Evolutionary conservation across 1,140 invertebrate species (phyloP).

Genomic region (Cecropterus lyciades): DNA sequence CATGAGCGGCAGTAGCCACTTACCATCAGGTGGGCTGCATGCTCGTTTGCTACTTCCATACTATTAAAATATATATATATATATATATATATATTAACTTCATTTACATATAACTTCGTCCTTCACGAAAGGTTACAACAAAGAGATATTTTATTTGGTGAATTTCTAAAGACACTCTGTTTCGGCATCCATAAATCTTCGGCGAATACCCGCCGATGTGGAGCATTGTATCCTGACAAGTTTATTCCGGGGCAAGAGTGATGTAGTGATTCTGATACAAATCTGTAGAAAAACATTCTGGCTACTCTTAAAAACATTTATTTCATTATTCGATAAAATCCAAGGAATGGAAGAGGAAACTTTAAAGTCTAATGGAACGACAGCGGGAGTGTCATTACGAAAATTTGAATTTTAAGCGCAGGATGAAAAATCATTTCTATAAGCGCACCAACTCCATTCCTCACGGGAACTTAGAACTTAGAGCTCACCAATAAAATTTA

Average conservation of each 20-base stretch:
- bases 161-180: constrained; percentile 9
- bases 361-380: constrained; percentile 23
- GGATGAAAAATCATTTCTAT: constrained; percentile 41
- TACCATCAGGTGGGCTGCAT: no score
- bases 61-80: no score
- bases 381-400: constrained; percentile 21
- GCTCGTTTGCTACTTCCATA: no score
- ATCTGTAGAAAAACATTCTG: constrained; percentile 42
- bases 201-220: constrained; percentile 49
- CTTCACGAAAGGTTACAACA: not conserved
- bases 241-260: constrained; percentile 61
- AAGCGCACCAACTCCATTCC: constrained; percentile 51
- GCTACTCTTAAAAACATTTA: constrained; percentile 34
- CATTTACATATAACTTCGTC: not conserved
- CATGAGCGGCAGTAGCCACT: no score
- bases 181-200: constrained; percentile 53
- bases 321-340: constrained; percentile 27
- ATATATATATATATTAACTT: no score
- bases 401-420: constrained; percentile 34
- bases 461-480: constrained; percentile 39
- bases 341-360: constrained; percentile 10
- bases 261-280: constrained; percentile 55
- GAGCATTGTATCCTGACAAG: constrained; percentile 57
- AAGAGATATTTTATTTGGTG: not conserved
- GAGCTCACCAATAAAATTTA: constrained; percentile 63